Evolutionary conservation across 2,888 invertebrate species (phyloP).

Genomic region (Heteromurus nitidus): DNA sequence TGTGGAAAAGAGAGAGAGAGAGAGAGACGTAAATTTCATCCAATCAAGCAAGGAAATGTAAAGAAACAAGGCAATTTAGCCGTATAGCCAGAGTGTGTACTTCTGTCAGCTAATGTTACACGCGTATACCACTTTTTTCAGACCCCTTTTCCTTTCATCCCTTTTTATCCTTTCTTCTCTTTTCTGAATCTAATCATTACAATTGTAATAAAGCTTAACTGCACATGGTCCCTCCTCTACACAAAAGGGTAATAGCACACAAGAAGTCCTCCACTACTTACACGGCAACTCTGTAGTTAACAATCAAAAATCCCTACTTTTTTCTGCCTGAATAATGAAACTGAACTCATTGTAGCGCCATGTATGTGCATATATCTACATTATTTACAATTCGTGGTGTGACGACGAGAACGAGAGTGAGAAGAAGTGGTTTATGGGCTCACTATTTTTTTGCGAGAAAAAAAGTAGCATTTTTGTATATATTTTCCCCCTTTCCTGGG

Average conservation of each 20-base stretch:
- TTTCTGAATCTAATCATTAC: conserved; percentile 5
- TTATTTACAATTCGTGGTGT: not conserved
- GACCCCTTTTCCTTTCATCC: no score
- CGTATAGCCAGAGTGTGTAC: no score
- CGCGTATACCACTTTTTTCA: no score
- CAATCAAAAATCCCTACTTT: conserved; percentile 1
- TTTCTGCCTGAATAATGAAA: conserved; percentile 5
- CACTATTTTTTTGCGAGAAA: no score
- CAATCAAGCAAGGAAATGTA: conserved; percentile 26
- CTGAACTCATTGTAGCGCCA: not conserved
- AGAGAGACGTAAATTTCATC: conserved; percentile 15
- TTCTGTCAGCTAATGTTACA: no score
- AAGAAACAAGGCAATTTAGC: conserved; percentile 24
- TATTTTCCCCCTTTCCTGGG: conserved; percentile 2
- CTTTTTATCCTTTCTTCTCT: not conserved
- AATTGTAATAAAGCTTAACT: conserved; percentile 26
- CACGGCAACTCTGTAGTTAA: not conserved
- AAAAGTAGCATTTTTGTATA: conserved; percentile 3
- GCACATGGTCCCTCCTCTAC: not conserved
- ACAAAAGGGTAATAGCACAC: not conserved
- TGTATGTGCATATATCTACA: not conserved
- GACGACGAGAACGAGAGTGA: not conserved
- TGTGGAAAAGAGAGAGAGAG: not conserved
- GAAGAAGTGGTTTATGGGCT: no score
- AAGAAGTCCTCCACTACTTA: not conserved